These are phyloP conservation scores for Actinostola sp. DNA, from an alignment of 92 coral and sea anemone genomes.

Conservation along the genomic window DNA sequence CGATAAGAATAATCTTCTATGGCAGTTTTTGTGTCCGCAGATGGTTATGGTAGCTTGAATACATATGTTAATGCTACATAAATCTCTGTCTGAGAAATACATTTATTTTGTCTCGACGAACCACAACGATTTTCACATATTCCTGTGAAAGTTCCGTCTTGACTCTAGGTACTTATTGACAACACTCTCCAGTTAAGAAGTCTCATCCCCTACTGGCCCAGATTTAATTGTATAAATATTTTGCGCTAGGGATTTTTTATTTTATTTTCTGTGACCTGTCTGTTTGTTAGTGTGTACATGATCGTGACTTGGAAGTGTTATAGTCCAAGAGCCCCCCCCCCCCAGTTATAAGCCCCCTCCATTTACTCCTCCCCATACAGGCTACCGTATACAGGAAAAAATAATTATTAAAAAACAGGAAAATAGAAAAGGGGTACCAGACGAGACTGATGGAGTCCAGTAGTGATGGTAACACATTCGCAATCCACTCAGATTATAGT, in stretches of 20 bases:
- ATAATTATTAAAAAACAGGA: not conserved
- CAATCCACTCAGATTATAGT: too few relatives aligned
- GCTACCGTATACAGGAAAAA: too few relatives aligned
- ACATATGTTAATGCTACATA: slow-evolving; percentile 9
- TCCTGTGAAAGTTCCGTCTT: slow-evolving; percentile 10
- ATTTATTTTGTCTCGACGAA: slow-evolving; percentile 14
- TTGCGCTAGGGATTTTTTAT: not conserved
- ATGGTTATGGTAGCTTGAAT: too few relatives aligned
- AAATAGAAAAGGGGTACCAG: not conserved
- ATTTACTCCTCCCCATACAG: too few relatives aligned
- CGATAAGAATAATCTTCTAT: slow-evolving; percentile 7
- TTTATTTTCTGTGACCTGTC: not conserved
- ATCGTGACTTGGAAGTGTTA: slow-evolving; percentile 20
- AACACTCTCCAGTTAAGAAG: not conserved
- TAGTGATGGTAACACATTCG: too few relatives aligned
- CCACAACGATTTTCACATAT: slow-evolving; percentile 3
- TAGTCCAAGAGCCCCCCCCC: too few relatives aligned
- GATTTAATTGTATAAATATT: not conserved
- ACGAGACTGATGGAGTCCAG: too few relatives aligned
- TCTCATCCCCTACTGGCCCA: not conserved
- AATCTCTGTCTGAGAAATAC: slow-evolving; percentile 15
- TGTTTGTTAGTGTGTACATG: not conserved
- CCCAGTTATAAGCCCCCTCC: too few relatives aligned
- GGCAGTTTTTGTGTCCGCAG: not conserved
- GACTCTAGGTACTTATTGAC: not conserved